These are phyloP conservation scores for Periparus ater DNA, from an alignment of 2,797 vertebrate genomes.

Conservation along the genomic window DNA sequence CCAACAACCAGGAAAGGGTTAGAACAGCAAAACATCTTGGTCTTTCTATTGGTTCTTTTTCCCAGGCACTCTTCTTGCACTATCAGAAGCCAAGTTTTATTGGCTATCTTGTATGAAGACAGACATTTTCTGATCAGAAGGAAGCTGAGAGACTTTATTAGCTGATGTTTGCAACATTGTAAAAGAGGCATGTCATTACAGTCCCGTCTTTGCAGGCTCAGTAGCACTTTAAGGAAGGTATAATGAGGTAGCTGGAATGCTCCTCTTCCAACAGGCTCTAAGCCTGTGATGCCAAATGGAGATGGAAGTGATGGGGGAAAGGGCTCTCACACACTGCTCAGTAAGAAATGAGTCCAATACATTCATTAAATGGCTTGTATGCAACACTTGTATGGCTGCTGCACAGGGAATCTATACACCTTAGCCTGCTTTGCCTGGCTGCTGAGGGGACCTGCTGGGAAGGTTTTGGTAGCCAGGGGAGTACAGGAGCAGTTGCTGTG, in stretches of 20 bases:
- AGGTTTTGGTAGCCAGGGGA: not conserved
- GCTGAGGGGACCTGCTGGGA: fast-evolving
- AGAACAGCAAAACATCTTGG: not conserved
- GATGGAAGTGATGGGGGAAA: not conserved
- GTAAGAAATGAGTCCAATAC: not conserved
- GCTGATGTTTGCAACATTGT: not conserved
- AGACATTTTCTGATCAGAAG: not conserved
- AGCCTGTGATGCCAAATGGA: not conserved
- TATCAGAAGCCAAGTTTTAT: not conserved
- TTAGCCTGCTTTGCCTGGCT: not conserved
- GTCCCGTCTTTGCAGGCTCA: fast-evolving
- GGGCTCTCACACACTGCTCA: not conserved
- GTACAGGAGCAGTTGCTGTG: not conserved
- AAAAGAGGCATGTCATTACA: not conserved
- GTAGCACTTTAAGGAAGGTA: not conserved
- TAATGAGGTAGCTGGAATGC: not conserved
- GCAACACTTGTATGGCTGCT: not conserved
- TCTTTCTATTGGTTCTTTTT: not conserved
- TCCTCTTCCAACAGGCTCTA: not conserved
- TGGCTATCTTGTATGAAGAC: not conserved
- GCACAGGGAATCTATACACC: not conserved
- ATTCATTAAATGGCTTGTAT: not conserved
- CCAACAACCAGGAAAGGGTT: not conserved
- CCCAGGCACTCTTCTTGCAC: not conserved
- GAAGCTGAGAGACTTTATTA: not conserved